These are phyloP conservation scores for Pristionchus exspectatus DNA, from an alignment of 2,888 invertebrate genomes.

Conservation along the genomic window DNA sequence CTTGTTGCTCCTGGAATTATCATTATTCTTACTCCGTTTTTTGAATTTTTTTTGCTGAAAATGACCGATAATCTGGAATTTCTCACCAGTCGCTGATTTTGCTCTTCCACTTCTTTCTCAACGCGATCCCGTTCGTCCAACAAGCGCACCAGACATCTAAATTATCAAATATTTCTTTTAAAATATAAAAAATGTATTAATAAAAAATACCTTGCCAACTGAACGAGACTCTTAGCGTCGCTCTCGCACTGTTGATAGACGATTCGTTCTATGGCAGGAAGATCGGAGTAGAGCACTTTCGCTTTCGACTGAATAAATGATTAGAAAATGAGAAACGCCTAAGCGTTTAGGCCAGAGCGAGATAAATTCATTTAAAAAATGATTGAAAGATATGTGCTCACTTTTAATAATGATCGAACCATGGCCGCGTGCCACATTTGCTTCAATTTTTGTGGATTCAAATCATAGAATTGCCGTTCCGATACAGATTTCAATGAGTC, in stretches of 20 bases:
- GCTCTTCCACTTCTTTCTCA: not conserved
- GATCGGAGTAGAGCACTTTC: conserved; percentile 56
- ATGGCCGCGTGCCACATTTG: conserved; percentile 69
- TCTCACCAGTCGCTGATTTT: not conserved
- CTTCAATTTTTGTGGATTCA: conserved; percentile 66
- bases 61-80: not conserved
- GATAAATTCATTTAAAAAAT: too few relatives aligned
- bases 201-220: conserved; percentile 61
- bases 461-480: conserved; percentile 59
- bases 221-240: conserved; percentile 66
- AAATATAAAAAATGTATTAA: not conserved
- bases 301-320: conserved; percentile 64
- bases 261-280: conserved; percentile 67
- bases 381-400: conserved; percentile 45
- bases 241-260: conserved; percentile 70
- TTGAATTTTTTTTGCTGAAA: not conserved
- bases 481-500: not conserved
- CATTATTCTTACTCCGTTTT: not conserved
- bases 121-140: conserved; percentile 50
- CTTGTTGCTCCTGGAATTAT: not conserved
- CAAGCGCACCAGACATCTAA: conserved; percentile 50
- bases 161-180: not conserved
- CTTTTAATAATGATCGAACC: conserved; percentile 67
- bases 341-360: too few relatives aligned
- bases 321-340: too few relatives aligned